Evolutionary conservation across 2,888 invertebrate genomes (phyloP), one percentile per base, ranked within the genome.

Genomic region (Hypomecis atomaria): DNA sequence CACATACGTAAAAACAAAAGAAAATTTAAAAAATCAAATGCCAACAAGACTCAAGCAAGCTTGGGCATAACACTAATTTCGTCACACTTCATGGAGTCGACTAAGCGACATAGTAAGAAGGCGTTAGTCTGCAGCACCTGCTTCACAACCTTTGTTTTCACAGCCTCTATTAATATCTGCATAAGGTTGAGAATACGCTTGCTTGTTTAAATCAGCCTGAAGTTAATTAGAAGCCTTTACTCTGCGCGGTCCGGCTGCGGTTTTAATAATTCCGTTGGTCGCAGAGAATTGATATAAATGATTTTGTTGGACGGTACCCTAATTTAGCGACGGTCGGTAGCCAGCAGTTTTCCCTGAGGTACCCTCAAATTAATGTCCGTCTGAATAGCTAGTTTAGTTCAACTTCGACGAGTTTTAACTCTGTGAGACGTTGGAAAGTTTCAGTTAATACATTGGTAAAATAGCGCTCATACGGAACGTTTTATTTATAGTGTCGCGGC

Each of bases 141-240:
- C 74, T 82, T 73, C 34, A 36, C 45, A 33, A 23, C 49, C 60
- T 50, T 23, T 23, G 23, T 23, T 23, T 23, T 3, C 1, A 23
- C 23, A 23, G 23, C 23, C 23, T 23, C 23, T 23, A 23, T 23
- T 23, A 23, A 8, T n/a, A 49, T 44, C 33, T 23, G 33, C 40
- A 61, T 62, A 71, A 62, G 53, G 68, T 71, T 65, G 44, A 52
- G 53, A 70, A 53, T 59, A 13, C 47, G 33, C 64, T 70, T 67
- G 54, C 59, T 59, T 52, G 55, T 43, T 56, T 65, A 59, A 61
- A 81, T 79, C 79, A 81, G 78, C 74, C 81, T 81, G 72, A 80
- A 88, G 85, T 89, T 89, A 90, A 91, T 91, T 89, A 88, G 87
- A 85, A 85, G 81, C 83, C 78, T 79, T 82, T 71, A 74, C 74